Evolutionary conservation across 2,888 invertebrate genomes (phyloP), one percentile per base, ranked within the genome.

Genomic region (Pollenia angustigena): DNA sequence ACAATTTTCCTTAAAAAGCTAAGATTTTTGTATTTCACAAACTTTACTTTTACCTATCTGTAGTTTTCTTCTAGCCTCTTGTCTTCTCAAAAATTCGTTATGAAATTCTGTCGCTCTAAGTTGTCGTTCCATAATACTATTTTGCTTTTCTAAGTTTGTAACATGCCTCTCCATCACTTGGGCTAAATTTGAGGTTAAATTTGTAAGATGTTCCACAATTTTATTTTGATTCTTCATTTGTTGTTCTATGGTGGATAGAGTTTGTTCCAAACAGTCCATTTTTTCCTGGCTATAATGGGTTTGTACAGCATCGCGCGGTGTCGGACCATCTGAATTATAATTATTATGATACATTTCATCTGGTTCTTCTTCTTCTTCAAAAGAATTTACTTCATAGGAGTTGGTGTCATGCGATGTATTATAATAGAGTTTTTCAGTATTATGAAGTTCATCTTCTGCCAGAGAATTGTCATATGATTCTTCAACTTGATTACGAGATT

Each of bases 211-310:
- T 44, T 81, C 71, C 60, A 87, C 54, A 32, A 87, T 60, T 48
- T 66, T 78, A 84, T 87, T 84, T 66, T 87, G 83, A 50, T 87
- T 83, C 56, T 62, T 80, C 48, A 81, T 78, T 84, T 87, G 87
- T 18, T 60, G 54, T 8, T 78, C 66, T 40, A 87, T 42, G 2
- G 60, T 62, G 4, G 48, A 72, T 0, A 84, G 40, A n/a, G 81
- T 74, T 44, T 84, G 80, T 60, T 44, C 48, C 16, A 84, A 48
- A 32, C 66, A 75, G 23, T 72, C 75, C 18, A 64, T 18, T 48
- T 78, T 84, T 4, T 68, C 66, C 12, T 46, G 11, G 60, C 52
- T 79, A 2, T 56, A 32, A 18, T 82, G 40, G 9, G 16, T 11
- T 4, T 64, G 56, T n/a, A 14, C 42, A 32, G 14, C 3, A 10